Evolutionary conservation across 1,140 invertebrate species (phyloP).

Genomic region (Thalassaphorura encarpata): DNA sequence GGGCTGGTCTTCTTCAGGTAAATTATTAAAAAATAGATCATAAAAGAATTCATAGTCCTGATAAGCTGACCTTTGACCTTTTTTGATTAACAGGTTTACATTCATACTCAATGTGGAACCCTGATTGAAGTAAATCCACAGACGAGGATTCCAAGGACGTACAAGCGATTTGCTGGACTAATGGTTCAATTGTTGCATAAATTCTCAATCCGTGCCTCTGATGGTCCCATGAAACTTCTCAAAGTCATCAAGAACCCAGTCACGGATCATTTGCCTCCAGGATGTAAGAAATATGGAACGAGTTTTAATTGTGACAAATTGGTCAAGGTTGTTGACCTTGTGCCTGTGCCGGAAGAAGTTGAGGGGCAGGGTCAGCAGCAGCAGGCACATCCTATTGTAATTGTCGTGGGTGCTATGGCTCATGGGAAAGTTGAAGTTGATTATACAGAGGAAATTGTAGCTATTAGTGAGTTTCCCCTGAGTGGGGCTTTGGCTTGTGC

Average conservation of each 20-base stretch:
- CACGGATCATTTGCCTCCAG: conserved; percentile 88
- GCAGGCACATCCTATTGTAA: conserved; percentile 69
- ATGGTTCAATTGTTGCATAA: conserved; percentile 98
- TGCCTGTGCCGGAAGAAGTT: too few relatives aligned
- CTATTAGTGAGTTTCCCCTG: conserved; percentile 91
- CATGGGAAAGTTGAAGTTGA: conserved; percentile 85
- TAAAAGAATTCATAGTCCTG: not conserved
- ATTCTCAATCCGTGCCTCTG: conserved; percentile 78
- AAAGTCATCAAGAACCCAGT: conserved; percentile 98
- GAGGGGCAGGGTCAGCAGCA: too few relatives aligned
- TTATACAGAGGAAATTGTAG: conserved; percentile 81
- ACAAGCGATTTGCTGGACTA: conserved; percentile 93
- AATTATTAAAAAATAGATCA: conserved; percentile 21
- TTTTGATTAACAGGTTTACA: conserved; percentile 58
- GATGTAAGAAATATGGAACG: conserved; percentile 80
- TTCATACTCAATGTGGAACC: conserved; percentile 93
- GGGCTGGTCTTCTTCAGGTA: conserved; percentile 73
- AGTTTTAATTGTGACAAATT: conserved; percentile 77
- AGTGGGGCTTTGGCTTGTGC: conserved; percentile 92
- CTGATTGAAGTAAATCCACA: conserved; percentile 98
- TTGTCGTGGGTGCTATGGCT: conserved; percentile 94
- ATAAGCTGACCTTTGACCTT: not conserved
- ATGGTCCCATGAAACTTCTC: conserved; percentile 78
- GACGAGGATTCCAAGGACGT: conserved; percentile 95
- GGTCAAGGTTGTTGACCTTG: conserved; percentile 65